Evolutionary conservation across 2,888 invertebrate species (phyloP).

Genomic region (Unio delphinus): DNA sequence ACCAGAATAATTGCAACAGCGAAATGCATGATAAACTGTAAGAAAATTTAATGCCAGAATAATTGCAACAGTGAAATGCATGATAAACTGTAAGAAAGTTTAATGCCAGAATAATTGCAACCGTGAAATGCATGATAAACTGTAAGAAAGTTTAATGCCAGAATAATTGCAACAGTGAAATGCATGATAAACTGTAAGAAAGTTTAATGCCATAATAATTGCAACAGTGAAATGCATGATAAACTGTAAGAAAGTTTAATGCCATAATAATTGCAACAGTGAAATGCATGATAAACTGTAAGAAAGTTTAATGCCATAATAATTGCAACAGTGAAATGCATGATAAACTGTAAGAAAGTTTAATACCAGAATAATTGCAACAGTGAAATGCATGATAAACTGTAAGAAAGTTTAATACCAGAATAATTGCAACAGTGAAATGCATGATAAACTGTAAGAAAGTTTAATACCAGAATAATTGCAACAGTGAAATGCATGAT

Average conservation of each 20-base stretch:
- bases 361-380: not conserved
- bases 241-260: not conserved
- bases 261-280: too few species aligned
- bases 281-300: too few species aligned
- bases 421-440: not conserved
- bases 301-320: not conserved
- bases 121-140: too few species aligned
- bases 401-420: not conserved
- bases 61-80: too few species aligned
- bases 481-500: too few species aligned
- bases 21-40: not conserved
- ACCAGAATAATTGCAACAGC: not conserved
- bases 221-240: not conserved
- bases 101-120: too few species aligned
- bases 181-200: not conserved
- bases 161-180: too few species aligned
- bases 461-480: too few species aligned
- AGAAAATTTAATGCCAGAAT: too few species aligned
- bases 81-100: too few species aligned
- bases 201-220: not conserved
- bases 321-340: not conserved
- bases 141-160: not conserved
- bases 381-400: not conserved
- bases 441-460: not conserved
- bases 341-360: not conserved